A percentile compares a stretch with the other conserved stretches of the same genome.
These are phyloP conservation scores for Bungarus multicinctus DNA, from an alignment of 2,113 vertebrate genomes.

Conservation along the genomic window DNA sequence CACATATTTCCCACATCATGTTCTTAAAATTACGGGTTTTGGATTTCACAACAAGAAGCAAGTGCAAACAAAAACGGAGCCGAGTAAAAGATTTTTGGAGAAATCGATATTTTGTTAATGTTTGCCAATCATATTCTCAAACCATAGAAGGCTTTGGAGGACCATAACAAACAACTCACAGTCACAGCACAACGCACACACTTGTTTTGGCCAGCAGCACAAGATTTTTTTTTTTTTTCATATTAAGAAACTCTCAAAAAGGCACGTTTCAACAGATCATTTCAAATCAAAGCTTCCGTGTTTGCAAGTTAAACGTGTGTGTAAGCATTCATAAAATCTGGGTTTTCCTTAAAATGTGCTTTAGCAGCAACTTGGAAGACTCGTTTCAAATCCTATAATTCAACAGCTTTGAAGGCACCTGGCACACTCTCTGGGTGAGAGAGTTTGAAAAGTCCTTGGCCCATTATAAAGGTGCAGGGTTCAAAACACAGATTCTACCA, in stretches of 20 bases:
- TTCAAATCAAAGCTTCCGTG: slow-evolving; percentile 39
- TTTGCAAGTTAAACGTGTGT: slow-evolving; percentile 36
- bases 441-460: neutral
- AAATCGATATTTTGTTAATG: neutral
- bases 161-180: slow-evolving; percentile 29
- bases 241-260: slow-evolving; percentile 48
- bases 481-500: neutral
- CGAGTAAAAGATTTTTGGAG: slow-evolving; percentile 34
- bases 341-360: slow-evolving; percentile 50
- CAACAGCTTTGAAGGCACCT: slow-evolving; percentile 23
- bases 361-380: slow-evolving; percentile 50
- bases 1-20: slow-evolving; percentile 31
- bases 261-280: slow-evolving; percentile 61
- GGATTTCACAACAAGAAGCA: neutral
- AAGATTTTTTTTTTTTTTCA: slow-evolving; percentile 28
- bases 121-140: slow-evolving; percentile 35
- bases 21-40: slow-evolving; percentile 33
- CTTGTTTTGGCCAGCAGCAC: slow-evolving; percentile 48
- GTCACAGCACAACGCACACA: slow-evolving; percentile 25
- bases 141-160: slow-evolving; percentile 37
- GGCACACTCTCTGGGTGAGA: slow-evolving; percentile 22
- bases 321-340: slow-evolving; percentile 38
- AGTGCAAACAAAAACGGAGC: slow-evolving; percentile 6
- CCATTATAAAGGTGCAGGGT: neutral
- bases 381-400: slow-evolving; percentile 28